Evolutionary conservation across 2,888 invertebrate species (phyloP).

Genomic region (Pristionchus exspectatus): DNA sequence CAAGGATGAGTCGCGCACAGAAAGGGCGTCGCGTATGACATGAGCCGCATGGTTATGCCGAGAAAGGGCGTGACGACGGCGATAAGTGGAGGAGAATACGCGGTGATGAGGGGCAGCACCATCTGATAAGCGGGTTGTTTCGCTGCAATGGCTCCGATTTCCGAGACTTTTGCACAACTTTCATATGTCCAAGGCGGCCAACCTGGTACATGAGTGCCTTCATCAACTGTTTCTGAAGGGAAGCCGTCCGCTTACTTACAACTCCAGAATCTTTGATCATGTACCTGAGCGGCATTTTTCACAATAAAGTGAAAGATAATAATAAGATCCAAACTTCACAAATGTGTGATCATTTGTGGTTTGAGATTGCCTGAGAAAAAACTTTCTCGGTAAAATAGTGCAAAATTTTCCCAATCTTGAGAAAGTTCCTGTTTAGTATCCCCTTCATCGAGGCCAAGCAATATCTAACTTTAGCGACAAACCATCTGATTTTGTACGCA

Average conservation of each 20-base stretch:
- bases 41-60: not conserved
- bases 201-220: conserved; percentile 42
- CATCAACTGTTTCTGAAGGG: conserved; percentile 33
- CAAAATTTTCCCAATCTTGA: not conserved
- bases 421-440: not conserved
- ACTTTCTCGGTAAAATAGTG: no score
- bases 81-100: conserved; percentile 41
- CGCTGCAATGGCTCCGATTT: no score
- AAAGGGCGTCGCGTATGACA: conserved; percentile 10
- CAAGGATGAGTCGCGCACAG: not conserved
- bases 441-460: not conserved
- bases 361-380: no score
- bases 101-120: not conserved
- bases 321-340: no score
- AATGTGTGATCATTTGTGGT: no score
- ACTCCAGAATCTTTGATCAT: not conserved
- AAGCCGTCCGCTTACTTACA: not conserved
- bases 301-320: no score
- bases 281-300: not conserved
- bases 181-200: no score
- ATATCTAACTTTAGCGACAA: not conserved
- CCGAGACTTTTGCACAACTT: no score
- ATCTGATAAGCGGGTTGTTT: no score
- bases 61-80: conserved; percentile 11
- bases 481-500: conserved; percentile 3